Base-by-base conservation (phyloP, 2,797 vertebrate genomes). In the Eulemur coronatus region DNA sequence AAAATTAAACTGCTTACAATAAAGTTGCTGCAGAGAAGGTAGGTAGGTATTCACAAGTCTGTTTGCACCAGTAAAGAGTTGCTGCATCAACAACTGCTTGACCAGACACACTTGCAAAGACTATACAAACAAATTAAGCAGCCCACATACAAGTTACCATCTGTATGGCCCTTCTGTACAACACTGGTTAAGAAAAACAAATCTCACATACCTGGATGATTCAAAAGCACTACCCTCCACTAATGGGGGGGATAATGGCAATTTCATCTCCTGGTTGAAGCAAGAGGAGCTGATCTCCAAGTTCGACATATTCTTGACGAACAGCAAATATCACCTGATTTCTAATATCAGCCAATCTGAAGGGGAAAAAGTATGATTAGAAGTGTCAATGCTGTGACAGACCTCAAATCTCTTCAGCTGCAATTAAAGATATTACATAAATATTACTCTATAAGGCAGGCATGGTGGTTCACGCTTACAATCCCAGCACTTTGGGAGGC, bases 231-330 rank as follows among this genome's bases (percentile, higher is more conserved):
- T 99, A 99, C 30, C 99, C 99, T 97, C 99, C 99, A 18, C 99
- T 99, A 70, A 99, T 99, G 0, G 99, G 99, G 26, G 99, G 99
- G 86, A 99, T 99, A 94, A 99, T 97, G 0, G 99, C 99, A n/a
- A 99, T 98, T 98, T 99, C 99, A 89, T 99, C 99, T 35, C 99
- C 99, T 3, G 99, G 97, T 7, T 97, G 98, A 84, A 99, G 98
- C 24, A 96, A 98, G 94, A 99, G 93, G 7, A 98, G 93, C 93
- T 99, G 99, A 94, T 99, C 98, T 61, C 99, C 99, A 35, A 99
- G 98, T 84, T 98, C 91, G 95, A 99, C 99, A 99, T 99, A 99
- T 95, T 99, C 99, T 91, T 99, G 99, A 70, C 98, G 98, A 84
- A 99, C 99, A 5, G 99, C 99, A 97, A 99, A 97, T 65, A 99